Conservation (phyloP, 1,140 invertebrate genomes). For the Scaptomyza montana region DNA sequence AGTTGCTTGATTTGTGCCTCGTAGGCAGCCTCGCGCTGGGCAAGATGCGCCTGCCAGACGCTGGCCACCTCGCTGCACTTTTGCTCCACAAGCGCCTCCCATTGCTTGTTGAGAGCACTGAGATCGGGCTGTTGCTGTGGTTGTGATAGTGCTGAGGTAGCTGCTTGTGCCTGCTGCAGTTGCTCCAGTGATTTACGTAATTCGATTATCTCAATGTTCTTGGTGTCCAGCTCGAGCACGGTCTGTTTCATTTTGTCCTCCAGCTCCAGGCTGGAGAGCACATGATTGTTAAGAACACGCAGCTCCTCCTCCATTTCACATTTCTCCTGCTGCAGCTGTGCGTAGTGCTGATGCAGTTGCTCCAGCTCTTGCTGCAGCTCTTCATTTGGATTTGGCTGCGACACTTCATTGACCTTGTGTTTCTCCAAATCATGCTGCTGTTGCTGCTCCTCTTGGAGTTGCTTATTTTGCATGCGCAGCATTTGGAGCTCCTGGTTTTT, state of each 20-base stretch:
- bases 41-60: slow-evolving; percentile 87
- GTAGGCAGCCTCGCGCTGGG: slow-evolving; percentile 86
- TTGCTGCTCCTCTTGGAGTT: slow-evolving; percentile 62
- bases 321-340: slow-evolving; percentile 63
- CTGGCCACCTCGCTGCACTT: slow-evolving; percentile 87
- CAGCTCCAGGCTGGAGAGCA: slow-evolving; percentile 68
- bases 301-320: slow-evolving; percentile 79
- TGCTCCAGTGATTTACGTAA: slow-evolving; percentile 64
- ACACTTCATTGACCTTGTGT: not conserved
- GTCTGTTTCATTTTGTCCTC: slow-evolving; percentile 78
- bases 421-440: slow-evolving; percentile 4
- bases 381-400: slow-evolving; percentile 2
- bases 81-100: slow-evolving; percentile 86
- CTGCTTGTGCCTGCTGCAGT: slow-evolving; percentile 65
- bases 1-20: slow-evolving; percentile 65
- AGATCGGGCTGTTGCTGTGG: slow-evolving; percentile 42
- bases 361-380: slow-evolving; percentile 18
- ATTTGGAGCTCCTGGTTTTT: slow-evolving; percentile 79
- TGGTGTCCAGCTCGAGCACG: slow-evolving; percentile 73
- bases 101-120: slow-evolving; percentile 73
- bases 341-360: slow-evolving; percentile 46
- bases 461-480: slow-evolving; percentile 68
- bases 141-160: slow-evolving; percentile 71
- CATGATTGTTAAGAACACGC: slow-evolving; percentile 81
- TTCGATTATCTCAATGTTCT: slow-evolving; percentile 78